A percentile compares a stretch with the other conserved stretches of the same genome.
Conservation (phyloP, 2,888 invertebrate genomes). For the Drosophila dives region DNA sequence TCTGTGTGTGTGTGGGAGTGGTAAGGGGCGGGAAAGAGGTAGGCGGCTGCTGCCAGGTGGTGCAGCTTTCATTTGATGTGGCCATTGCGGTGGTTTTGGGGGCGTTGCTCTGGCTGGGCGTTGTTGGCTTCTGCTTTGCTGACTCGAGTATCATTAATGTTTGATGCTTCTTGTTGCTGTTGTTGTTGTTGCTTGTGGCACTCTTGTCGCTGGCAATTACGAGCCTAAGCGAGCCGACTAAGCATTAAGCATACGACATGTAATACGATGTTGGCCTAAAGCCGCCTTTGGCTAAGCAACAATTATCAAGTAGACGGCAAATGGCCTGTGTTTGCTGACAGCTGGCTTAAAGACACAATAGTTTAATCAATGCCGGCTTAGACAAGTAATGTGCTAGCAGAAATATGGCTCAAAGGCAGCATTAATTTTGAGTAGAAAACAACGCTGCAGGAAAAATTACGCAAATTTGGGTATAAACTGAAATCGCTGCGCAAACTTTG, state of each 20-base stretch:
- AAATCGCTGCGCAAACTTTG: not conserved
- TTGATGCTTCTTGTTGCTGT: constrained; percentile 29
- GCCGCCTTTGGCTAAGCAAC: constrained; percentile 5
- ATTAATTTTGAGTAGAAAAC: not conserved
- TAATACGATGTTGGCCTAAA: constrained; percentile 9
- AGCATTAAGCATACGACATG: constrained; percentile 32
- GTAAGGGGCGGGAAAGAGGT: not conserved
- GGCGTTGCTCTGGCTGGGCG: constrained; percentile 4
- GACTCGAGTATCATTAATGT: constrained; percentile 52
- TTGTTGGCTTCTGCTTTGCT: constrained; percentile 22
- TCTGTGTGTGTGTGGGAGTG: not conserved
- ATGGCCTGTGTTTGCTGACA: not conserved
- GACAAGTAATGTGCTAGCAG: not conserved
- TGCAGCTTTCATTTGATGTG: constrained; percentile 37
- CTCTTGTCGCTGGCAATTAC: constrained; percentile 45
- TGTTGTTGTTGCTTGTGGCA: constrained; percentile 23
- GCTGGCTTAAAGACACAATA: not conserved
- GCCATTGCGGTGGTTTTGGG: constrained; percentile 35
- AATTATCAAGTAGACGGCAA: constrained; percentile 17
- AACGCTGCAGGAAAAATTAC: not conserved
- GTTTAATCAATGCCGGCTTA: not conserved
- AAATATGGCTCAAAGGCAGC: no score
- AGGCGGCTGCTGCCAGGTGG: constrained; percentile 20
- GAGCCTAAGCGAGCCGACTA: constrained; percentile 5
- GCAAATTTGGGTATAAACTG: not conserved